phyloP scores from a whole-genome alignment of 1,140 invertebrate genomes.

The Papilio polytes region DNA sequence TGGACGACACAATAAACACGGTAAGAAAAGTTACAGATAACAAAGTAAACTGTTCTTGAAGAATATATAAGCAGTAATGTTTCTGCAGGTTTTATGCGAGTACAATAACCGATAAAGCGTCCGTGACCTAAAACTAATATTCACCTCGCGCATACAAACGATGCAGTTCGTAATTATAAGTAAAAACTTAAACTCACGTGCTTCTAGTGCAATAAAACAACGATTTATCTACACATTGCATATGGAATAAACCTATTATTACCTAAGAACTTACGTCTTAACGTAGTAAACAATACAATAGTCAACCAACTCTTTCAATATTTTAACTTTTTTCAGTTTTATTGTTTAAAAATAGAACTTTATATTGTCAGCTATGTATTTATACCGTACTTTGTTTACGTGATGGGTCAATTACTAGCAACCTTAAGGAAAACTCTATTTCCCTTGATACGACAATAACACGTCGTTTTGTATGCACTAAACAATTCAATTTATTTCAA shows the following conservation, averaged over 20 bases:
- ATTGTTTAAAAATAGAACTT: no score
- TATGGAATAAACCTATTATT: not conserved
- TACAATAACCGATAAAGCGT: conserved; percentile 26
- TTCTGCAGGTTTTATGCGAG: conserved; percentile 5
- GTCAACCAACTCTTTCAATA: not conserved
- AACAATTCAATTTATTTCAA: conserved; percentile 41
- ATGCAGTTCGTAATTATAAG: conserved; percentile 14
- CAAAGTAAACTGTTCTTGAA: not conserved
- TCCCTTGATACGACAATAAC: conserved; percentile 51
- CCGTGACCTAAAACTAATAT: conserved; percentile 36
- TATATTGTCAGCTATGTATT: no score
- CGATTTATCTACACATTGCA: not conserved
- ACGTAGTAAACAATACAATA: not conserved
- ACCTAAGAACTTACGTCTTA: not conserved
- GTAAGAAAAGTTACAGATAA: conserved; percentile 2
- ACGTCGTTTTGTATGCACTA: conserved; percentile 44
- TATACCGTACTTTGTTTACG: no score
- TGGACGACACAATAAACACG: not conserved
- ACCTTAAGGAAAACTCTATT: conserved; percentile 57
- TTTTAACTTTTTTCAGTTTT: not conserved
- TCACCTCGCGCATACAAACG: conserved; percentile 32
- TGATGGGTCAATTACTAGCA: not conserved
- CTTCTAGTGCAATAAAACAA: not conserved
- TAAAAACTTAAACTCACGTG: conserved; percentile 24
- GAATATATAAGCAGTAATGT: not conserved